These are phyloP conservation scores for Porites divaricata DNA, from an alignment of 92 coral and sea anemone species.

Conservation along the genomic window DNA sequence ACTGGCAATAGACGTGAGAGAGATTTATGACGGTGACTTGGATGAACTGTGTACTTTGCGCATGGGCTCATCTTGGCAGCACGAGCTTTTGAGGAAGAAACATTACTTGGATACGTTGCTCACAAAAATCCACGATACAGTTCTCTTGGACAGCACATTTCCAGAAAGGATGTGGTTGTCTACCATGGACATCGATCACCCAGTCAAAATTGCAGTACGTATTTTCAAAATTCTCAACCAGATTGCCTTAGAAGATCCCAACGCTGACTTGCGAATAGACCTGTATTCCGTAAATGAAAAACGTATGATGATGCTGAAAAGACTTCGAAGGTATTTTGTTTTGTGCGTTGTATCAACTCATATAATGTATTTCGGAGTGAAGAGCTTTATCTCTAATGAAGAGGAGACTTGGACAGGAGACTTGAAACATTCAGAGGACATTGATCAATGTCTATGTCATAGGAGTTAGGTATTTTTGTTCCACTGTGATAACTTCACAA, in stretches of 20 bases:
- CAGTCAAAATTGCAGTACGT: not conserved
- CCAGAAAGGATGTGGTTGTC: not conserved
- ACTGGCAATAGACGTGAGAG: not conserved
- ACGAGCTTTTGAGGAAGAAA: not conserved
- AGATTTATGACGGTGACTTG: not conserved
- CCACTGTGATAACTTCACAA: too few species aligned
- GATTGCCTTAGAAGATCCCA: not conserved
- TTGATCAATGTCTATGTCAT: too few species aligned
- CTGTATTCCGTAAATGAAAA: not conserved
- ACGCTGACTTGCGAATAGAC: not conserved
- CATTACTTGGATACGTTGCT: not conserved
- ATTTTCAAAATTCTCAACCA: not conserved
- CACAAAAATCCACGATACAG: not conserved
- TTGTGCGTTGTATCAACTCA: too few species aligned
- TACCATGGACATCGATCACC: not conserved
- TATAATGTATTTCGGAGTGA: too few species aligned
- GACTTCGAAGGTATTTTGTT: not conserved
- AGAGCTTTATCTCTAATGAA: too few species aligned
- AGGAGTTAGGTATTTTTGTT: too few species aligned
- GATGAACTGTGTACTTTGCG: not conserved
- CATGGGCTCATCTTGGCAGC: not conserved
- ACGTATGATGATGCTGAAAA: not conserved
- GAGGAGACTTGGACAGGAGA: too few species aligned
- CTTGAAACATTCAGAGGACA: too few species aligned
- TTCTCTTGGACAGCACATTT: not conserved